Conservation (phyloP, 2,797 vertebrate species). For the Champsocephalus gunnari region DNA sequence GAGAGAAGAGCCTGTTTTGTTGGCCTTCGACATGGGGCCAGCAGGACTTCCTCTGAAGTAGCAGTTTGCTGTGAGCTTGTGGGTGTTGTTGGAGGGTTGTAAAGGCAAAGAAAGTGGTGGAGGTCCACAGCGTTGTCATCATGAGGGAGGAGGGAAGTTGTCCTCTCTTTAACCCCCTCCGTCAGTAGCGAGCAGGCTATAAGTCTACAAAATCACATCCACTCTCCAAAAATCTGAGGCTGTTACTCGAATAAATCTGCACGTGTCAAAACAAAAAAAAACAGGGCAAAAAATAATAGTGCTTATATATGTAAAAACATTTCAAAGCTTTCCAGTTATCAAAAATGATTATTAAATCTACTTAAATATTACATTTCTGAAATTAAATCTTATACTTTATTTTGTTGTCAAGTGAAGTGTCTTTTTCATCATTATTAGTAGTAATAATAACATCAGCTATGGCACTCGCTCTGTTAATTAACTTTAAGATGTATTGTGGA, state of each 20-base stretch:
- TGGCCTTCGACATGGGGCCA: constrained; percentile 62
- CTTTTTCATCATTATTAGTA: neutral
- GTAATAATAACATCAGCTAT: neutral
- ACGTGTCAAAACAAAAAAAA: constrained; percentile 13
- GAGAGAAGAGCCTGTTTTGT: constrained; percentile 64
- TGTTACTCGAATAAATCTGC: constrained; percentile 21
- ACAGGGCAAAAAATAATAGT: neutral
- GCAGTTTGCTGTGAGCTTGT: constrained; percentile 71
- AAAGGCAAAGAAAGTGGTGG: constrained; percentile 9
- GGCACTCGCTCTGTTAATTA: too few relatives aligned
- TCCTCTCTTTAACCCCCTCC: constrained; percentile 47
- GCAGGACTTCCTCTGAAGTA: constrained; percentile 75
- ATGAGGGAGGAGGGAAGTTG: constrained; percentile 28
- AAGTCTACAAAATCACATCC: constrained; percentile 68
- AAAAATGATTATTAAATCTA: neutral
- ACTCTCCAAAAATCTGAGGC: constrained; percentile 43
- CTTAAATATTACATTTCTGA: neutral
- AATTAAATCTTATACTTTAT: neutral
- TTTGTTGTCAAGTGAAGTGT: too few relatives aligned
- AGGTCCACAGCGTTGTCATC: constrained; percentile 25
- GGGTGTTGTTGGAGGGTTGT: constrained; percentile 8
- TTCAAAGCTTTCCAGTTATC: neutral
- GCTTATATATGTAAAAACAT: neutral
- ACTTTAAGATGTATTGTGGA: too few relatives aligned
- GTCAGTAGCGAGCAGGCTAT: constrained; percentile 31